Evolutionary conservation across 2,113 vertebrate genomes (phyloP).

Genomic region (Numenius arquata): DNA sequence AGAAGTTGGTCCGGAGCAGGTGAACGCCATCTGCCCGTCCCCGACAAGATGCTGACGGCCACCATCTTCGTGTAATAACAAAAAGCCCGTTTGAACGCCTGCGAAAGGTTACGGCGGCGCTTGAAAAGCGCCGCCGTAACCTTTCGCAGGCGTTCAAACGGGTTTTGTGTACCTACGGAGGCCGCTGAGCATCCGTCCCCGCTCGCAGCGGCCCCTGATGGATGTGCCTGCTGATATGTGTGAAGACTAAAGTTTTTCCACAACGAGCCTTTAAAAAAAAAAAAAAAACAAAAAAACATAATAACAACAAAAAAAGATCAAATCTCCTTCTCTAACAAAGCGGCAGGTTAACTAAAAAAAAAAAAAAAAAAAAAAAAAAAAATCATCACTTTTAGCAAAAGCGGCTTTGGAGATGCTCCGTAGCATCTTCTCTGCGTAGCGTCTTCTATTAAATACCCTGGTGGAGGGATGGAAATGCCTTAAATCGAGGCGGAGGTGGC

Average conservation of each 20-base stretch:
- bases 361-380: not conserved
- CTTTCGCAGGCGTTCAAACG: conserved; percentile 26
- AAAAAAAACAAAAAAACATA: not conserved
- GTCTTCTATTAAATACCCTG: not conserved
- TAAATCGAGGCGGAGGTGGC: not conserved
- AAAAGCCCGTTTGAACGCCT: not conserved
- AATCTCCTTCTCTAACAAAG: not conserved
- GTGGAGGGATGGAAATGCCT: not conserved
- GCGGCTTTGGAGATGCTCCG: not conserved
- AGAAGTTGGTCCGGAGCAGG: conserved; percentile 77
- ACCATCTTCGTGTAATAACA: conserved; percentile 52
- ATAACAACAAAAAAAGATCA: too few species aligned
- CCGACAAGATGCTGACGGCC: conserved; percentile 66
- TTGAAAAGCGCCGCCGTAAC: not conserved
- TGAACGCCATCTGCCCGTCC: conserved; percentile 80
- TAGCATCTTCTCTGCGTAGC: not conserved
- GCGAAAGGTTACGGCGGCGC: not conserved
- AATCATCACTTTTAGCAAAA: not conserved
- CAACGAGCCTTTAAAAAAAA: not conserved
- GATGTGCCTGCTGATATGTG: conserved; percentile 51
- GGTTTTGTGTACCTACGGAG: conserved; percentile 13
- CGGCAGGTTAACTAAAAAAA: not conserved
- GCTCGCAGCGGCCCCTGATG: conserved; percentile 9
- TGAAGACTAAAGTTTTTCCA: conserved; percentile 37
- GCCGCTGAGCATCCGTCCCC: not conserved